A percentile compares a stretch with the other conserved stretches of the same genome.
Conservation (phyloP, 2,113 vertebrate species). For the Theristicus caerulescens region DNA sequence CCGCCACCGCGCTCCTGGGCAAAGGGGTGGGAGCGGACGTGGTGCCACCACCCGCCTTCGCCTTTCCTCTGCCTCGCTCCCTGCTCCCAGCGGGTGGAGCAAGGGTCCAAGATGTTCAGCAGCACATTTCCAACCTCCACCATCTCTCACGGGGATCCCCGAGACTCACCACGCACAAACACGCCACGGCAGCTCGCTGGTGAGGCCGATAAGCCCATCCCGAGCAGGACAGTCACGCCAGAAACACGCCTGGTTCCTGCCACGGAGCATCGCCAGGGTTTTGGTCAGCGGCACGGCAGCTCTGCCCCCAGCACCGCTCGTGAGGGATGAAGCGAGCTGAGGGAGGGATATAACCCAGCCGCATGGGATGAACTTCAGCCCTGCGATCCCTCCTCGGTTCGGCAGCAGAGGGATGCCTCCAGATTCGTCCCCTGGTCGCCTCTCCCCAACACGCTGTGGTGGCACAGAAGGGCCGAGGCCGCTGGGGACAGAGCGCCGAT, state of each 20-base stretch:
- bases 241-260: neutral
- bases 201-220: neutral
- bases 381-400: neutral
- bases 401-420: neutral
- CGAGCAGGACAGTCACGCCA: fast-evolving
- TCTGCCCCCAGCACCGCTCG: neutral
- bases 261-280: fast-evolving
- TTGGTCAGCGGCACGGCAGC: neutral
- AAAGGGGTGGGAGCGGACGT: neutral
- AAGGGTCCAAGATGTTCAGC: neutral
- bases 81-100: neutral
- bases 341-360: neutral
- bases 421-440: neutral
- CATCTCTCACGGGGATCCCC: neutral
- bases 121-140: neutral
- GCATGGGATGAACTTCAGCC: neutral
- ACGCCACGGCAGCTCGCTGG: fast-evolving
- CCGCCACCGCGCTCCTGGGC: neutral
- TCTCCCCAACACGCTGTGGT: neutral
- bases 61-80: neutral
- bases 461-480: neutral
- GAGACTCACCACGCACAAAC: neutral
- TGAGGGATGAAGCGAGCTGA: neutral
- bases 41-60: neutral
- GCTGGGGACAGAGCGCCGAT: neutral